phyloP scores from a whole-genome alignment of 2,888 invertebrate genomes.

The Dynastes tityus region DNA sequence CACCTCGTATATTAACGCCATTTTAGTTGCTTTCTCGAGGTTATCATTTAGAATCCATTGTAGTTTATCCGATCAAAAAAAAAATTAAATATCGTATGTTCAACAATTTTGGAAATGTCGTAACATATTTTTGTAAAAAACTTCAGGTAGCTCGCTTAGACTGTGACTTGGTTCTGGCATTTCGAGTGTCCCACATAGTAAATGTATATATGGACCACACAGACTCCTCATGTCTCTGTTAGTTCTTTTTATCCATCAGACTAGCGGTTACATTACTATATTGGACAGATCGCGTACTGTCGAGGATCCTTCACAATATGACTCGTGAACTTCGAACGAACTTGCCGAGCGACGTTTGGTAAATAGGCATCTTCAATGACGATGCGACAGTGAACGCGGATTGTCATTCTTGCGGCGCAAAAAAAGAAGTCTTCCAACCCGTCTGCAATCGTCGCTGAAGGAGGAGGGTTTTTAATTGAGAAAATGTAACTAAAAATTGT shows the following conservation, averaged over 20 bases:
- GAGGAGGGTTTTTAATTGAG: background rate
- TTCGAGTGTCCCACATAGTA: no score
- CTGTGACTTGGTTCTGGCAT: no score
- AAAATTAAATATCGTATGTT: no score
- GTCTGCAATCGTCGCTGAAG: background rate
- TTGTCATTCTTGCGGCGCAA: constrained; percentile 17
- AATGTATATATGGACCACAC: constrained; percentile 23
- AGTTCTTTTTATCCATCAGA: constrained; percentile 35
- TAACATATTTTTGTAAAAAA: no score
- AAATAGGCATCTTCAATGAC: constrained; percentile 43
- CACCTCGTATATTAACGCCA: no score
- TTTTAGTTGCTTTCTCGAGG: no score
- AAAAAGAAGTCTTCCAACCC: background rate
- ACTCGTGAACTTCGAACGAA: constrained; percentile 36
- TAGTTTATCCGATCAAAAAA: no score
- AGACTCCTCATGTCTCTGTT: constrained; percentile 23
- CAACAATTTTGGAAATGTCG: no score
- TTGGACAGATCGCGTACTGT: constrained; percentile 45
- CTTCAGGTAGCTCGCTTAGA: no score
- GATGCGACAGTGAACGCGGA: constrained; percentile 33
- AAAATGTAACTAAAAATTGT: constrained; percentile 21
- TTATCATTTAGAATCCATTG: no score
- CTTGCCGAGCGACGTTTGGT: constrained; percentile 32
- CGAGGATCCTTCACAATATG: constrained; percentile 34
- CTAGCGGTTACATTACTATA: constrained; percentile 43